Percentiles rank a stretch among this genome's conserved stretches.
These are phyloP conservation scores for Sphyrna mokarran DNA, from an alignment of 2,113 vertebrate genomes.

Conservation along the genomic window DNA sequence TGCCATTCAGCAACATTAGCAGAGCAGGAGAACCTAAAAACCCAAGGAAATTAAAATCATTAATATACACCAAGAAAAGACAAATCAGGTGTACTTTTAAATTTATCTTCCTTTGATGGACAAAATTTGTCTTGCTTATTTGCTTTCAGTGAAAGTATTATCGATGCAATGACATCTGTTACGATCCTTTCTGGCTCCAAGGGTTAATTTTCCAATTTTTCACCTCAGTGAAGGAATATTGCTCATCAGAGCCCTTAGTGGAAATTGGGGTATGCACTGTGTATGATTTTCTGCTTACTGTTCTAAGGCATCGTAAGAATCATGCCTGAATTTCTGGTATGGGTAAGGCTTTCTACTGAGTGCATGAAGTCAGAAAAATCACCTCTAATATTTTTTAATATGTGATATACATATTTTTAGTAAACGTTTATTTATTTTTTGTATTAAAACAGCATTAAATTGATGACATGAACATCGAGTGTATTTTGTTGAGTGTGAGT, in stretches of 20 bases:
- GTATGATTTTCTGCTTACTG: neutral
- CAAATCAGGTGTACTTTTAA: slow-evolving; percentile 47
- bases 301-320: neutral
- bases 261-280: neutral
- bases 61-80: neutral
- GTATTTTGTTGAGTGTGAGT: neutral
- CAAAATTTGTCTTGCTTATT: slow-evolving; percentile 61
- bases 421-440: slow-evolving; percentile 33
- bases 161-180: slow-evolving; percentile 55
- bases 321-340: neutral
- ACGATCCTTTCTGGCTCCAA: slow-evolving; percentile 60
- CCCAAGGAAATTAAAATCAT: neutral
- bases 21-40: neutral
- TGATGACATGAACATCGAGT: neutral
- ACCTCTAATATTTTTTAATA: slow-evolving; percentile 8
- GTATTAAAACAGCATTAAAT: slow-evolving; percentile 32
- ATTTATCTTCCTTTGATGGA: slow-evolving; percentile 46
- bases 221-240: neutral
- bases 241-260: neutral
- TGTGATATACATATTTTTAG: slow-evolving; percentile 33
- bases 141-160: slow-evolving; percentile 84
- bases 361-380: neutral
- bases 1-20: slow-evolving; percentile 4
- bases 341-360: neutral
- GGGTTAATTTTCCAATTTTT: neutral